Evolutionary conservation across 2,888 invertebrate species (phyloP), one percentile per base, ranked within the genome.

Genomic region (Notodonta dromedarius): DNA sequence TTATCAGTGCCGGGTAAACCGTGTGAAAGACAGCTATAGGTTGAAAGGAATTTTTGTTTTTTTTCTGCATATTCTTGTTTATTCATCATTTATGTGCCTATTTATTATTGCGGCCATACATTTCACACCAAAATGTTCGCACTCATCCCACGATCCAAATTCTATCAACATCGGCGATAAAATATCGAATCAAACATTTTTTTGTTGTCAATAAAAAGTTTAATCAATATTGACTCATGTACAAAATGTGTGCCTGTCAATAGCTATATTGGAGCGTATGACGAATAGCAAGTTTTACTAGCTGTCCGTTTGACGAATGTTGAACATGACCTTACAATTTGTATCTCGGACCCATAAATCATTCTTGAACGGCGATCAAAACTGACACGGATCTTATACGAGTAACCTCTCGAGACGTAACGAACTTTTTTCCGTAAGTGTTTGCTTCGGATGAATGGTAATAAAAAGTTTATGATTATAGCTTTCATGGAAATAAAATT

Each of bases 381-480:
- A 86, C 86, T 89, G 90, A 92, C 92, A 88, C 79, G 84, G 78
- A 86, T 80, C 83, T 88, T 84, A 85, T 78, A 80, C 81, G 79
- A 78, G 79, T 86, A 87, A 87, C 87, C 85, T 87, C 85, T 80
- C 59, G 78, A 82, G 81, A 82, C 76, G 73, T 81, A 80, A 83
- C 81, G 78, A 83, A 78, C 76, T 82, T 84, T 80, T 77, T 77
- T 76, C 76, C 70, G 76, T 87, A 88, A 89, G 89, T 89, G 90
- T 90, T 88, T 83, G 85, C 83, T 79, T 80, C 80, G 78, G 82
- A 88, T 85, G 89, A 88, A 88, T 84, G 84, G 88, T 82, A 87
- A 89, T 92, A 92, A 92, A 92, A 92, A 86, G 78, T 91, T 91
- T 91, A 91, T 89, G 90, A 89, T 88, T 88, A 90, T 90, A 82